Conservation (phyloP, 2,797 vertebrate species). For the Onychomys arenicola region DNA sequence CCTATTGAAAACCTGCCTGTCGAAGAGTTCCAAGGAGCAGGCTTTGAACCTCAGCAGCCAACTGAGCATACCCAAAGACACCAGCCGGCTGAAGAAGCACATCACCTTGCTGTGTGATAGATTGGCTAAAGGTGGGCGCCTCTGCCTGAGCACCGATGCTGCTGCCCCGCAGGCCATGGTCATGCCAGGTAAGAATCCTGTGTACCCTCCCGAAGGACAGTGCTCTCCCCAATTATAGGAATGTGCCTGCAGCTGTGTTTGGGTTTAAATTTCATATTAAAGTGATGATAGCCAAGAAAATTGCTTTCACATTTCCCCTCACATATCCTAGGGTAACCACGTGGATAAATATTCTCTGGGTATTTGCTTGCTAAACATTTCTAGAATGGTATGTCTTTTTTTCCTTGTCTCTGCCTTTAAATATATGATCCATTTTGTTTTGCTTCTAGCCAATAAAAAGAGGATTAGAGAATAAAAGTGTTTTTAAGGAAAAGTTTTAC, state of each 20-base stretch:
- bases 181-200: conserved; percentile 90
- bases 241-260: background rate
- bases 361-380: conserved; percentile 77
- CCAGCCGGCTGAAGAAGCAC: conserved; percentile 94
- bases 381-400: conserved; percentile 46
- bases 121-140: conserved; percentile 94
- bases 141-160: conserved; percentile 91
- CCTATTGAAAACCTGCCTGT: conserved; percentile 95
- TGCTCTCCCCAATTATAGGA: background rate
- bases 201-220: background rate
- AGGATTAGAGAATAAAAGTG: conserved; percentile 66
- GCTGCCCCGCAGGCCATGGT: conserved; percentile 87
- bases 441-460: conserved; percentile 75
- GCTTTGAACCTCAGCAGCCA: conserved; percentile 90
- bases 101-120: conserved; percentile 95
- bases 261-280: conserved; percentile 68
- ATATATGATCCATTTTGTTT: conserved; percentile 72
- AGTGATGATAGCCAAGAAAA: conserved; percentile 69
- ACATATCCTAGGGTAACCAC: conserved; percentile 60
- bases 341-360: conserved; percentile 74
- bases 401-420: conserved; percentile 63
- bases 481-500: conserved; percentile 74
- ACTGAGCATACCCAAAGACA: conserved; percentile 93
- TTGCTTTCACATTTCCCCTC: conserved; percentile 67
- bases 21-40: conserved; percentile 96